Base-by-base conservation (phyloP, 2,888 invertebrate species). In the Temnothorax ravouxi region DNA sequence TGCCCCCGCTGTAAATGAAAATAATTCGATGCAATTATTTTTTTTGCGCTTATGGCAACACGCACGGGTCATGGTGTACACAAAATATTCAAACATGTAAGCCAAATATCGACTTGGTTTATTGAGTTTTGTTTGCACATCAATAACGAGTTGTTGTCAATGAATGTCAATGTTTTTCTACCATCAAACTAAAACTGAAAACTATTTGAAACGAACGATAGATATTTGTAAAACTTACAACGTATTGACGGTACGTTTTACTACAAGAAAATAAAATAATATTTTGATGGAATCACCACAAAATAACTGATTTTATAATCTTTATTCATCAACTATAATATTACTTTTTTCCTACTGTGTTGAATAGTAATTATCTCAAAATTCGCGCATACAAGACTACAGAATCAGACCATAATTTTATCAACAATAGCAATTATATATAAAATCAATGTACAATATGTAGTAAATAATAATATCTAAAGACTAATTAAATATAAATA, bases 161-260 rank as follows among this genome's bases (percentile, higher is more conserved):
- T 47, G 15, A 38, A 62, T 62, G 15, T 62, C 47, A 34, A 75
- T 38, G 38, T 75, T 75, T 47, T 44, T 75, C 3, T 59, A 34
- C 9, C 34, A 34, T 6, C 34, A 34, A 34, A 2, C 8, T 13
- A n/a, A 44, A 41, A 62, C 18, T 34, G 15, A 62, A 75, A 75
- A 5, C 11, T 13, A 11, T 47, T 62, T 62, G 15, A 34, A 62
- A 61, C 15, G 0, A 25, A 44, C 21, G 9, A 62, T n/a, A 59
- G 29, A 3, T 64, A 25, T 66, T 76, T 64, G 25, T 25, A 29
- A 54, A 41, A 29, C 25, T 25, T 18, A 59, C 41, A 52, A 50
- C 8, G 9, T 75, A 41, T 76, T 15, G 25, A 76, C 34, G 15
- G 21, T 44, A 41, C 8, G 3, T 64, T 15, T 38, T 25, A 25